A percentile compares a stretch with the other conserved stretches of the same genome.
These are phyloP conservation scores for Anagyrus pseudococci DNA, from an alignment of 2,888 invertebrate genomes.

Conservation along the genomic window DNA sequence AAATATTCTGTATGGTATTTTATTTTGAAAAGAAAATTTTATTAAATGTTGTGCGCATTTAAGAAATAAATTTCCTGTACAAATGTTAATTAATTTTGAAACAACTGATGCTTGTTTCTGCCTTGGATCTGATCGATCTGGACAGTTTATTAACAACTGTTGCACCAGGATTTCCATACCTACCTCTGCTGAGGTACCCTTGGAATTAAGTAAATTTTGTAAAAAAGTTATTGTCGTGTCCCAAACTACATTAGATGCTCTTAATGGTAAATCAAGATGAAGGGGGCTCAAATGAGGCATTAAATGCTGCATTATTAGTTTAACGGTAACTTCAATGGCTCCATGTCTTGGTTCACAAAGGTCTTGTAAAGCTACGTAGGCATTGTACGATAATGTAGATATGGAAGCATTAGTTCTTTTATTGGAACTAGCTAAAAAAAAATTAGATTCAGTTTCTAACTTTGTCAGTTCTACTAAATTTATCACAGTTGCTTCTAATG, in stretches of 20 bases:
- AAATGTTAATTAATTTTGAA: constrained; percentile 51
- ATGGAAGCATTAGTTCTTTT: constrained; percentile 40
- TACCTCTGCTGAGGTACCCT: constrained; percentile 43
- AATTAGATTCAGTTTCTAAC: constrained; percentile 48
- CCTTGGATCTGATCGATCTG: constrained; percentile 53
- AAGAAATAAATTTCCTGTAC: constrained; percentile 39
- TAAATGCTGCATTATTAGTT: constrained; percentile 58
- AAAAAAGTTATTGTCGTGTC: constrained; percentile 52
- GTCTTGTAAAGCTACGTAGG: constrained; percentile 56
- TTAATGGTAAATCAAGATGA: constrained; percentile 44
- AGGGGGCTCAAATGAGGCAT: constrained; percentile 57
- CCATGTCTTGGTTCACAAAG: constrained; percentile 62
- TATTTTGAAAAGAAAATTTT: constrained; percentile 55
- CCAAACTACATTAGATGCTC: constrained; percentile 43
- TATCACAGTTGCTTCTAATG: constrained; percentile 59
- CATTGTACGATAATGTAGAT: constrained; percentile 50
- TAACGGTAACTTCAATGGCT: constrained; percentile 53
- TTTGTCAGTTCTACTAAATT: constrained; percentile 55
- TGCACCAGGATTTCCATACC: constrained; percentile 52
- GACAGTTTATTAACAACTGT: constrained; percentile 52
- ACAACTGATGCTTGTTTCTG: constrained; percentile 53
- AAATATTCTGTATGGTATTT: constrained; percentile 62
- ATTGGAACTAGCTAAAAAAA: constrained; percentile 31
- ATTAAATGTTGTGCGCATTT: constrained; percentile 46
- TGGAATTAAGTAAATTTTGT: constrained; percentile 42